Conservation (phyloP, 2,888 invertebrate species). For the Rotaria sp. region DNA sequence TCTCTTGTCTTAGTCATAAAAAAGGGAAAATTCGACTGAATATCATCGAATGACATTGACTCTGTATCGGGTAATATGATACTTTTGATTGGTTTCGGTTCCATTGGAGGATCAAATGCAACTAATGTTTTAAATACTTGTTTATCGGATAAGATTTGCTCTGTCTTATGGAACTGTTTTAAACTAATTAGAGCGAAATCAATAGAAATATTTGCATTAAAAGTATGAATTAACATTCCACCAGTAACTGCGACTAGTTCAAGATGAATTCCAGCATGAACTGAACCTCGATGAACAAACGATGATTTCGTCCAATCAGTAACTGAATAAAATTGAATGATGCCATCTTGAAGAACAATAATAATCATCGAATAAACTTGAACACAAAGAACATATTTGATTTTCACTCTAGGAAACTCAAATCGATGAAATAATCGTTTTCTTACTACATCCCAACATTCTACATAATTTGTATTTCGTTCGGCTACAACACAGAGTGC, state of each 20-base stretch:
- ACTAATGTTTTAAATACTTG: not conserved
- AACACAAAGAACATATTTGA: not conserved
- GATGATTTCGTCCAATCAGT: not conserved
- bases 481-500: not conserved
- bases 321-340: not conserved
- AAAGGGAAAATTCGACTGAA: not conserved
- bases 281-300: not conserved
- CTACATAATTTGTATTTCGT: not conserved
- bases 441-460: not conserved
- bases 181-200: not conserved
- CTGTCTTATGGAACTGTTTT: not conserved
- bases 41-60: not conserved
- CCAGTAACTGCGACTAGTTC: not conserved
- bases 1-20: not conserved
- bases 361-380: not conserved
- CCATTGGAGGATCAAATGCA: not conserved
- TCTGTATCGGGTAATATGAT: not conserved
- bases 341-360: not conserved
- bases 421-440: not conserved
- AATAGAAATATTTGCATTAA: not conserved
- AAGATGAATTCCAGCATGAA: not conserved
- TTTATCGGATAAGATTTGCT: not conserved
- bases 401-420: not conserved
- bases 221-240: not conserved
- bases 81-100: not conserved